Evolutionary conservation across 2,888 invertebrate genomes (phyloP), one percentile per base, ranked within the genome.

Genomic region (Rhyacophila evoluta): DNA sequence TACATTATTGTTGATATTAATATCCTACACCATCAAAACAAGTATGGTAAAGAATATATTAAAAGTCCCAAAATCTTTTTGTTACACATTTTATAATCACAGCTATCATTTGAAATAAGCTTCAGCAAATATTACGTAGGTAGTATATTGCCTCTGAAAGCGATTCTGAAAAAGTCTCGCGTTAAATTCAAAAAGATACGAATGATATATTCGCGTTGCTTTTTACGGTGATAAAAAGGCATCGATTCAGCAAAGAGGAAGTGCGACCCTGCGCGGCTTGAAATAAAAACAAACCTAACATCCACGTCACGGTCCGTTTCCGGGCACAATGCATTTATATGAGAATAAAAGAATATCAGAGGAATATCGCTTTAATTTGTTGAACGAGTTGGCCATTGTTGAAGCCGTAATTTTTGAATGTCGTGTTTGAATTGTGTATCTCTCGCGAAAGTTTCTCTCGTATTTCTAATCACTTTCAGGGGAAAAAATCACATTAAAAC

Each of bases 361-460:
- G 25, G 25, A 55, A 25, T 55, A 55, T 25, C 55, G 55, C 25
- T 55, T 55, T 55, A 55, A 55, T 55, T 55, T 55, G 55, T 55
- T 55, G 29, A 28, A 28, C 6, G 33, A 29, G 29, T 15, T 11
- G 28, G 69, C 69, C 29, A 69, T 69, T 69, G 69, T 69, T 12
- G 28, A 33, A 2, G 12, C 69, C 19, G 69, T 69, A 69, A 69
- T 69, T 69, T 69, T 69, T 29, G 69, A 69, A 69, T 69, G 29
- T 69, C 69, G 69, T 69, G 69, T 29, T 69, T 69, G 29, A 69
- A 69, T 69, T 69, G 69, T 69, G 69, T 69, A 69, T 69, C 69
- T 29, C 29, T 2, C 29, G 10, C 19, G 11, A 19, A 39, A 55
- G 19, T 25, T 29, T 12, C 29, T n/a, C 69, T 5, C n/a, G 69